Evolutionary conservation across 2,797 vertebrate species (phyloP), one percentile per base, ranked within the genome.

Genomic region (Ptychobarbus kaznakovi): DNA sequence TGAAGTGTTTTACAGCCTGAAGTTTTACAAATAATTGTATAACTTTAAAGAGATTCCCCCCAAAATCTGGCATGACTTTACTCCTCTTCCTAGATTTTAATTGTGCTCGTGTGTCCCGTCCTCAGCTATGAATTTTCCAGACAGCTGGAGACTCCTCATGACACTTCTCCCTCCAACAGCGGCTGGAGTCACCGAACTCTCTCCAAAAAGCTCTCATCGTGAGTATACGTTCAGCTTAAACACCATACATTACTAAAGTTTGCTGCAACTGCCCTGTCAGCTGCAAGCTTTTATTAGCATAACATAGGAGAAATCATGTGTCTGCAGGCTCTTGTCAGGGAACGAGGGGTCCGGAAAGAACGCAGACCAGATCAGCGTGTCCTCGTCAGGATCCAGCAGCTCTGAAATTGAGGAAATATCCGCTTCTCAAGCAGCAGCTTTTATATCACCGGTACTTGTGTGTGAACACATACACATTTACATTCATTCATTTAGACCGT

Each of bases 121-220:
- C 16, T 51, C 87, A 98, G 97, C 90, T 96, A 97, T 84, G 94
- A 95, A 16, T 87, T 96, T 15, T 98, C 97, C 56, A 91, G 95
- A 10, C 92, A 96, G 28, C 94, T 97, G 72, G 97, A 98, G 92
- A 96, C 96, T 1, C 96, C 96, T 0, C 93, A 96, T 0, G 96
- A 97, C 89, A 95, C 95, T 20, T 97, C 96, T 86, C 96, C 97
- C 85, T 96, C 96, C 32, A 96, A 96, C 53, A 91, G 87, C 9
- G 88, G 91, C 10, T 93, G 93, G 78, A 93, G 95, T 90, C 94
- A 93, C 42, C 93, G 95, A 1, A 94, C 95, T 81, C 92, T 97
- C 72, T 89, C 93, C 2, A 97, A 94, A 92, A 96, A 96, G 80
- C 94, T 97, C 9, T 90, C 94, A 16, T 90, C 91, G 97, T 97